These are phyloP conservation scores for Hyperopisus bebe DNA, from an alignment of 2,113 vertebrate genomes.

Conservation along the genomic window DNA sequence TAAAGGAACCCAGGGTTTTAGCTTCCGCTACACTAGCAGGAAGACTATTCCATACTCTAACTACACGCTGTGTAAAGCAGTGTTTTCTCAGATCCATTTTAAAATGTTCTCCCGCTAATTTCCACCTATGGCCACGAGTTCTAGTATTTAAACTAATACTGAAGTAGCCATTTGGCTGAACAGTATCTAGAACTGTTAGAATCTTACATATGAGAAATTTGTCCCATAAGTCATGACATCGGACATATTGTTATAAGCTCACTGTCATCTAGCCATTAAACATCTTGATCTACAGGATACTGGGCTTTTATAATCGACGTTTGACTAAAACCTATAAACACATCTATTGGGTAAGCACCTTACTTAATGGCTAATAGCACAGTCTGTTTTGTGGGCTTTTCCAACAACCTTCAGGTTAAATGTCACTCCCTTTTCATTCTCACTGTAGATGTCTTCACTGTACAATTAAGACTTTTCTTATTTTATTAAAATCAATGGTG, in stretches of 20 bases:
- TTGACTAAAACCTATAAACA: background rate
- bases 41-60: too few relatives aligned
- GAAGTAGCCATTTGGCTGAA: too few relatives aligned
- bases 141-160: too few relatives aligned
- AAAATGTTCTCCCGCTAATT: too few relatives aligned
- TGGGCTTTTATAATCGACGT: background rate
- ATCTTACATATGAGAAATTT: background rate
- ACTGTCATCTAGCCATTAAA: background rate
- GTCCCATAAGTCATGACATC: background rate
- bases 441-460: background rate
- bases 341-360: background rate
- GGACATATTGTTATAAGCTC: background rate
- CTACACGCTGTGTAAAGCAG: too few relatives aligned
- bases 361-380: background rate
- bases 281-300: background rate
- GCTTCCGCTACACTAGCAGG: too few relatives aligned
- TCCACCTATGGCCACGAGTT: too few relatives aligned
- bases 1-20: too few relatives aligned
- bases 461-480: background rate
- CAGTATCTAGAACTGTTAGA: too few relatives aligned
- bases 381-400: background rate
- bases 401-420: background rate
- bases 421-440: background rate
- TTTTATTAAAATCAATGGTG: background rate
- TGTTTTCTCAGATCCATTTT: too few relatives aligned